Conservation (phyloP, 2,888 invertebrate genomes). For the Halictus quadricinctus region DNA sequence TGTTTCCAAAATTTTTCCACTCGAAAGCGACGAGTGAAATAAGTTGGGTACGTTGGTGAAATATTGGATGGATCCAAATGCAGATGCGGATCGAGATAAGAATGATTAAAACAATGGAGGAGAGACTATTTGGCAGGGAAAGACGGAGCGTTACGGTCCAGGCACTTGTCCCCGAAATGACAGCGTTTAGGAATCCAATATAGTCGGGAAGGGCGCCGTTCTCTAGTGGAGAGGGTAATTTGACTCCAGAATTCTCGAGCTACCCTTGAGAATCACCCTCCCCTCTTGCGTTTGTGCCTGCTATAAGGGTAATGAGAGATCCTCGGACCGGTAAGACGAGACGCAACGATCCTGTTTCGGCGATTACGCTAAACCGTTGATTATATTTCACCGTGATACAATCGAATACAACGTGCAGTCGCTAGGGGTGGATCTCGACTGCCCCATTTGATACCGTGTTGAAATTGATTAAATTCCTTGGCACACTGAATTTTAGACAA, state of each 20-base stretch:
- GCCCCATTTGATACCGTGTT: neutral
- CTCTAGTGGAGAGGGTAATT: constrained; percentile 71
- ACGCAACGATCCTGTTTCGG: constrained; percentile 44
- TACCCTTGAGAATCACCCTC: constrained; percentile 9
- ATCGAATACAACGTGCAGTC: constrained; percentile 10
- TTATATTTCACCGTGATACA: constrained; percentile 43
- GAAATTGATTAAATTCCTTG: neutral
- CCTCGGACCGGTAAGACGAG: constrained; percentile 63
- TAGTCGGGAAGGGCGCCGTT: constrained; percentile 61
- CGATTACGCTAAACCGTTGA: constrained; percentile 57
- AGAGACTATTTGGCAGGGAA: constrained; percentile 35
- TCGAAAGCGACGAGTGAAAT: too few relatives aligned
- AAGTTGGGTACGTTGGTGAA: neutral
- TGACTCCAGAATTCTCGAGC: constrained; percentile 72
- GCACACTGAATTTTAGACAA: neutral
- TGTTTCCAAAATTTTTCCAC: too few relatives aligned
- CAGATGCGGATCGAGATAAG: neutral
- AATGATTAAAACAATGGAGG: constrained; percentile 22
- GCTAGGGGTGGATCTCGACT: neutral
- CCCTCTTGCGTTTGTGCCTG: constrained; percentile 48
- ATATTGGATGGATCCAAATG: neutral
- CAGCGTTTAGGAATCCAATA: constrained; percentile 78
- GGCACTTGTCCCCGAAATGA: constrained; percentile 50
- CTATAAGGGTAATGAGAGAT: constrained; percentile 70
- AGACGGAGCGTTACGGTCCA: neutral